Percentiles rank a stretch among this genome's conserved stretches.
Conservation (phyloP, 2,797 vertebrate genomes). For the Falco rusticolus region DNA sequence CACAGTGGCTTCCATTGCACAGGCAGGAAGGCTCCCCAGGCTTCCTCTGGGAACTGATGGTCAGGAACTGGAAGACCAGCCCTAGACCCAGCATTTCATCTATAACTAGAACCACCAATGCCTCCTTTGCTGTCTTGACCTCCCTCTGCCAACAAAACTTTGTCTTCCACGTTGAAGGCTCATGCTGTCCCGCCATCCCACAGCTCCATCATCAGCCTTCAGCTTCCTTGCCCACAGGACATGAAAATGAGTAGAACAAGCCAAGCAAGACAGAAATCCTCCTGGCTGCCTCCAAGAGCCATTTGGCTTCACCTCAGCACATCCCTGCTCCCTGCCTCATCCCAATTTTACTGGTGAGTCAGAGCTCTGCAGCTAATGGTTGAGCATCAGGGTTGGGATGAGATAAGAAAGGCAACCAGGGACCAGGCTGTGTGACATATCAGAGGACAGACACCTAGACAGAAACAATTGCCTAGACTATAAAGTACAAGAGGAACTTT, state of each 20-base stretch:
- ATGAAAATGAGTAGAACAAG: background rate
- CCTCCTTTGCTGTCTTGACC: background rate
- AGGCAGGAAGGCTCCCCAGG: background rate
- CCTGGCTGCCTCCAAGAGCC: background rate
- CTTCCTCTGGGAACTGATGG: background rate
- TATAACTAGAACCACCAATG: background rate
- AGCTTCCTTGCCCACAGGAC: background rate
- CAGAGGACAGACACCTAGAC: background rate
- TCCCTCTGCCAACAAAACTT: background rate
- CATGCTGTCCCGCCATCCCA: background rate
- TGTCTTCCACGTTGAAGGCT: background rate
- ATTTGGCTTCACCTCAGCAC: background rate
- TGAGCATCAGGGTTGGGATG: background rate
- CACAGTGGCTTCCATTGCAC: background rate
- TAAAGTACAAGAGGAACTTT: background rate
- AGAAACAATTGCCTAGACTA: background rate
- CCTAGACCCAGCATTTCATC: background rate
- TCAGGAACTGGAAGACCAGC: background rate
- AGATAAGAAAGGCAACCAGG: background rate
- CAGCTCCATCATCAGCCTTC: background rate
- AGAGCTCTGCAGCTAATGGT: background rate
- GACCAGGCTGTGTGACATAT: background rate
- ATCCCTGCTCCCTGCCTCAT: background rate
- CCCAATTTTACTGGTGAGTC: background rate
- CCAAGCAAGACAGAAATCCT: background rate